These are phyloP conservation scores for Listrodromus nycthemerus DNA, from an alignment of 2,888 invertebrate genomes.

Conservation along the genomic window DNA sequence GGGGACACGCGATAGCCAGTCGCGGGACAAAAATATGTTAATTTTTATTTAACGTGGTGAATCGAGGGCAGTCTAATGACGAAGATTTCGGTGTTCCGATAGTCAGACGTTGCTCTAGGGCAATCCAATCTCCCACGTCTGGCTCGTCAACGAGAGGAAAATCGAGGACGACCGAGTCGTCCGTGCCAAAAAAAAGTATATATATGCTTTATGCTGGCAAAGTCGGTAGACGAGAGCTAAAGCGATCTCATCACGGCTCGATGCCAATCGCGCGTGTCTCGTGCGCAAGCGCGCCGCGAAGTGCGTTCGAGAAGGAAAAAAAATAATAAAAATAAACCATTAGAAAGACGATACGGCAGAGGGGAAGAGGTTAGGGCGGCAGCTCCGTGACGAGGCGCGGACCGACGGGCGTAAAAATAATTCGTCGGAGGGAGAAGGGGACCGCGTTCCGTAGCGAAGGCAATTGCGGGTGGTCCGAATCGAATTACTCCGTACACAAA, in stretches of 20 bases:
- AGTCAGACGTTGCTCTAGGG: constrained; percentile 25
- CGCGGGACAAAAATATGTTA: neutral
- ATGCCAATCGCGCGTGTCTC: constrained; percentile 60
- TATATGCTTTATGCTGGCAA: constrained; percentile 29
- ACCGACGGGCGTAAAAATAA: constrained; percentile 58
- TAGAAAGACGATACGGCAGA: constrained; percentile 25
- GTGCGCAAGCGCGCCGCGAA: constrained; percentile 43
- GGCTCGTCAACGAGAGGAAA: neutral
- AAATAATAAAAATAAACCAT: constrained; percentile 8
- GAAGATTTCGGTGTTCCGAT: constrained; percentile 56
- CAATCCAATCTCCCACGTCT: constrained; percentile 48
- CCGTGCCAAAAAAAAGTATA: constrained; percentile 19
- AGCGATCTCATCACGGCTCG: constrained; percentile 29
- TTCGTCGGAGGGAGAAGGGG: constrained; percentile 23
- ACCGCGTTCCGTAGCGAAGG: neutral
- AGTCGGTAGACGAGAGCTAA: constrained; percentile 33
- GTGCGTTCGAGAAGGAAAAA: constrained; percentile 13
- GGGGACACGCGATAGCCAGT: neutral
- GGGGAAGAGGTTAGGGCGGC: constrained; percentile 32
- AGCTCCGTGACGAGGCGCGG: constrained; percentile 17
- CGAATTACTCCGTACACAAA: constrained; percentile 59
- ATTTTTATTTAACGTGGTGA: neutral
- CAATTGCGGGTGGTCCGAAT: constrained; percentile 59
- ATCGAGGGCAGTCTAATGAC: constrained; percentile 43
- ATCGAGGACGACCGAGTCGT: constrained; percentile 25